A percentile compares a stretch with the other conserved stretches of the same genome.
These are phyloP conservation scores for Micropoecilia bifurca DNA, from an alignment of 2,797 vertebrate genomes.

Conservation along the genomic window DNA sequence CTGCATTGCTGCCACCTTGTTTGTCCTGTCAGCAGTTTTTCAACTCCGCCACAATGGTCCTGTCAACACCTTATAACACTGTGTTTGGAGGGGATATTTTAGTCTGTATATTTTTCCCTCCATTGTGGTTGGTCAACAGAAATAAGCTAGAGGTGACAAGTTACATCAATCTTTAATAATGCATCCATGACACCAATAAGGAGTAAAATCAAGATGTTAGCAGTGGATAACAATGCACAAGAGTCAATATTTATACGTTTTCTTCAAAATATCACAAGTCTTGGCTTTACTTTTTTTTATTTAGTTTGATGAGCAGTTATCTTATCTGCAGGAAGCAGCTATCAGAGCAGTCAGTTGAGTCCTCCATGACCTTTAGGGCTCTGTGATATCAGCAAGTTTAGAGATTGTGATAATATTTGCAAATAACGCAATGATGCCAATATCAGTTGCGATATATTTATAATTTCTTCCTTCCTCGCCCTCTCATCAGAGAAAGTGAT, in stretches of 20 bases:
- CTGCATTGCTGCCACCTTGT: constrained; percentile 14
- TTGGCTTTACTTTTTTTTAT: not conserved
- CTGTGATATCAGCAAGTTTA: not conserved
- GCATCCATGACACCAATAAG: not conserved
- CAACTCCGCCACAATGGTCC: constrained; percentile 16
- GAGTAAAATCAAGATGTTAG: not conserved
- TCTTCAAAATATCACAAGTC: not conserved
- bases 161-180: constrained; percentile 7
- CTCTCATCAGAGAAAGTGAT: not conserved
- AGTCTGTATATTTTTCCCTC: constrained; percentile 1
- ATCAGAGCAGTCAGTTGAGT: not conserved
- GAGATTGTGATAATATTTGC: not conserved
- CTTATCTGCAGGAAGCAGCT: not conserved
- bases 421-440: not conserved
- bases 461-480: not conserved
- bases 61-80: constrained; percentile 29
- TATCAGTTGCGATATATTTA: not conserved
- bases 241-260: not conserved
- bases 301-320: not conserved
- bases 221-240: not conserved
- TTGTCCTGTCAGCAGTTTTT: constrained; percentile 36
- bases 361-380: not conserved
- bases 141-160: not conserved
- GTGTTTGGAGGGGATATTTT: constrained; percentile 13
- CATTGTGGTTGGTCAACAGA: not conserved